Percentiles rank a stretch among this genome's conserved stretches.
Conservation (phyloP, 2,113 vertebrate species). For the Hoplias malabaricus region DNA sequence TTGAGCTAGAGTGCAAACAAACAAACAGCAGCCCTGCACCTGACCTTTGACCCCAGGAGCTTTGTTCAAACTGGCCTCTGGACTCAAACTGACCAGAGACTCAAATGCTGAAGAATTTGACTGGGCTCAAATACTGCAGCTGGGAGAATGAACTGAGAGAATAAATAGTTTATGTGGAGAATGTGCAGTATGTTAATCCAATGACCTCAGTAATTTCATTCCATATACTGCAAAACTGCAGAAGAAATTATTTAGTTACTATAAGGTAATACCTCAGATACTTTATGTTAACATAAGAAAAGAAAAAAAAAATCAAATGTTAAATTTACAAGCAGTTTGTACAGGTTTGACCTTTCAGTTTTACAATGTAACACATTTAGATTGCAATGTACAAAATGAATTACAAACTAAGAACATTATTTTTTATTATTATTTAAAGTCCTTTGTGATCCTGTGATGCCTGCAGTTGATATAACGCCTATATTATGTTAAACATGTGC, state of each 20-base stretch:
- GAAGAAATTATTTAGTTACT: neutral
- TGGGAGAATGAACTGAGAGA: slow-evolving; percentile 27
- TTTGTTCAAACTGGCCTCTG: slow-evolving; percentile 62
- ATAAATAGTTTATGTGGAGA: slow-evolving; percentile 11
- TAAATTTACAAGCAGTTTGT: neutral
- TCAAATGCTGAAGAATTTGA: slow-evolving; percentile 46
- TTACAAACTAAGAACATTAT: too few relatives aligned
- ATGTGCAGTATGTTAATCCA: slow-evolving; percentile 17
- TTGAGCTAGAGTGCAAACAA: slow-evolving; percentile 56
- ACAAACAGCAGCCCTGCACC: slow-evolving; percentile 50
- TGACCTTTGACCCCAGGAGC: slow-evolving; percentile 63
- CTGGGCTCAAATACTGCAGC: slow-evolving; percentile 21
- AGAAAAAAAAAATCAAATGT: neutral
- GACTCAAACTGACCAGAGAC: slow-evolving; percentile 52
- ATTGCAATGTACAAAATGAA: neutral
- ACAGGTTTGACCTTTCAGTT: neutral
- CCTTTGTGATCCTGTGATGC: too few relatives aligned
- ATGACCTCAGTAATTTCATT: neutral
- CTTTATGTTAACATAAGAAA: too few relatives aligned
- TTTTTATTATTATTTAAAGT: too few relatives aligned
- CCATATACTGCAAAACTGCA: neutral
- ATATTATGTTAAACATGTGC: neutral
- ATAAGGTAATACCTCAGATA: neutral
- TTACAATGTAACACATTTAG: neutral
- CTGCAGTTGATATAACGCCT: neutral